These are phyloP conservation scores for Oceanodroma tethys DNA, from an alignment of 2,113 vertebrate genomes.

Conservation along the genomic window DNA sequence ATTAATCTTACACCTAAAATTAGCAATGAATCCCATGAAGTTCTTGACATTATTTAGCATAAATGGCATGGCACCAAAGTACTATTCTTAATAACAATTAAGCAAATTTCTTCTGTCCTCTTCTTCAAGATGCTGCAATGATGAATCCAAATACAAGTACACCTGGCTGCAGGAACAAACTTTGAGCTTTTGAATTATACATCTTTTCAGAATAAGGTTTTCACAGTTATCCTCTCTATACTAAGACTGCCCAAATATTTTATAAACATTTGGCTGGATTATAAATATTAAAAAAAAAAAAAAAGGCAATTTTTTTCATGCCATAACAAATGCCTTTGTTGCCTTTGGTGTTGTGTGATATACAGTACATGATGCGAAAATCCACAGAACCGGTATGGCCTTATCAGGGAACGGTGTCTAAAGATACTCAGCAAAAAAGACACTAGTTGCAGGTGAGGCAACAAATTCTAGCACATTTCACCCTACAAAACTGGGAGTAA, in stretches of 20 bases:
- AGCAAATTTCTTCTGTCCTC: not conserved
- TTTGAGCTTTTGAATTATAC: not conserved
- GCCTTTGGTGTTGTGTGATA: not conserved
- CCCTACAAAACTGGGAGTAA: not conserved
- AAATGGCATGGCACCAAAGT: not conserved
- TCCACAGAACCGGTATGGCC: not conserved
- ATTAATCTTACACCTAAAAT: not conserved
- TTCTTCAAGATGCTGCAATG: not conserved
- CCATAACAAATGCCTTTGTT: not conserved
- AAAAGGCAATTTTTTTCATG: not conserved
- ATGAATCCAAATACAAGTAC: not conserved
- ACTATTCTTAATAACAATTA: not conserved
- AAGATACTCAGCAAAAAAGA: not conserved
- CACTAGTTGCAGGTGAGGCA: not conserved
- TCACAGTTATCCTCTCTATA: not conserved
- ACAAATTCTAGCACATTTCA: not conserved
- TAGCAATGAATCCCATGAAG: not conserved
- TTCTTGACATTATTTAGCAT: not conserved
- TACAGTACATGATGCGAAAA: not conserved
- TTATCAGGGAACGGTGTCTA: not conserved
- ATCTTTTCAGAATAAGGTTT: not conserved
- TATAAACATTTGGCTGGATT: not conserved
- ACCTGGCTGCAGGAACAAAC: not conserved
- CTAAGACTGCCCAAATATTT: not conserved
- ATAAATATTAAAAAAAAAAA: not conserved